phyloP scores from a whole-genome alignment of 2,113 vertebrate genomes.

The Dipodomys merriami region DNA sequence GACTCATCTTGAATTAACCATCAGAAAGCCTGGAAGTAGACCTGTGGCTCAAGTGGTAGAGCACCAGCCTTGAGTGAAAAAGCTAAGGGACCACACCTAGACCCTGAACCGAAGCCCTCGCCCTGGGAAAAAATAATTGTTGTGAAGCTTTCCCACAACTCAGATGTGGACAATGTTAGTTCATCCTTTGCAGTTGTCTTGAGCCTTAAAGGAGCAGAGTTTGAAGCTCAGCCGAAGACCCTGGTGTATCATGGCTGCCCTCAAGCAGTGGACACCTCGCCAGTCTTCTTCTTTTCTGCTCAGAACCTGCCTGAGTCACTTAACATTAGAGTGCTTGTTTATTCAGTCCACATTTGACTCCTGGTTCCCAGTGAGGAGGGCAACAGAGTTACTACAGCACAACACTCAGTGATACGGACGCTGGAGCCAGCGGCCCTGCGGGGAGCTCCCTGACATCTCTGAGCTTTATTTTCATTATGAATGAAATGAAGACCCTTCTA shows the following conservation, averaged over 20 bases:
- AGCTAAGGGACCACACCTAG: too few species aligned
- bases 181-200: neutral
- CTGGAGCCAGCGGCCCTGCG: rapidly evolving
- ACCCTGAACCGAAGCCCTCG: too few species aligned
- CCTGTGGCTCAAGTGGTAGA: too few species aligned
- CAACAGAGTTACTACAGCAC: too few species aligned
- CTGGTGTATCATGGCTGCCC: too few species aligned
- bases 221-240: too few species aligned
- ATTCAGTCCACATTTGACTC: neutral
- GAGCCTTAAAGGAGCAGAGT: neutral
- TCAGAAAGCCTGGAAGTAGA: too few species aligned
- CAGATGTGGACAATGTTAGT: rapidly evolving
- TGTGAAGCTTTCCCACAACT: too few species aligned
- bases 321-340: neutral
- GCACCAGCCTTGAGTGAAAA: too few species aligned
- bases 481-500: neutral
- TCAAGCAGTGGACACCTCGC: neutral
- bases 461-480: neutral
- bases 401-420: rapidly evolving
- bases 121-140: too few species aligned
- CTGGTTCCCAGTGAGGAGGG: neutral
- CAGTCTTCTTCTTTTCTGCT: neutral
- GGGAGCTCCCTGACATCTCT: neutral
- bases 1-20: too few species aligned
- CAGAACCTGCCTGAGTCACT: neutral